Percentiles rank a stretch among this genome's conserved stretches.
Conservation (phyloP, 2,113 vertebrate species). For the Mormoops blainvillei region DNA sequence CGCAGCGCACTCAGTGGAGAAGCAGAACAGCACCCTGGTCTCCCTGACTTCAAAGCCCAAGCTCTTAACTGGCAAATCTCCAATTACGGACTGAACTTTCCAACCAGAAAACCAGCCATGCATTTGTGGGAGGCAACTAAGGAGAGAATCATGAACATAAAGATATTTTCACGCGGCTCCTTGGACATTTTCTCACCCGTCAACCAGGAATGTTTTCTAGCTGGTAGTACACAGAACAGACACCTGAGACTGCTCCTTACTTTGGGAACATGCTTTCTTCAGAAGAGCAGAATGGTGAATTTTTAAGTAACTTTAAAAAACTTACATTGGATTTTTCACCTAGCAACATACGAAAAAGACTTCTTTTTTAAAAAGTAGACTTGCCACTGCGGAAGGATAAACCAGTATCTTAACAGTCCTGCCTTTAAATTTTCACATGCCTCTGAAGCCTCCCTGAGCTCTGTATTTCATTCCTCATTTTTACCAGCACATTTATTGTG, state of each 20-base stretch:
- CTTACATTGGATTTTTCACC: neutral
- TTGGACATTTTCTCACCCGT: neutral
- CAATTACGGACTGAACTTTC: neutral
- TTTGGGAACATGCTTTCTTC: neutral
- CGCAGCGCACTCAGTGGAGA: neutral
- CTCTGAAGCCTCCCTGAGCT: neutral
- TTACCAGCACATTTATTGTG: neutral
- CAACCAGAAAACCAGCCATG: neutral
- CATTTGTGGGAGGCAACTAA: neutral
- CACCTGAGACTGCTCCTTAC: neutral
- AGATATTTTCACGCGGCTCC: neutral
- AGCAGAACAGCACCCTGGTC: neutral
- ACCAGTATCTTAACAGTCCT: neutral
- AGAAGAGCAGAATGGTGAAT: constrained; percentile 28
- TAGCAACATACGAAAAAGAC: neutral
- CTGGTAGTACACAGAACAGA: neutral
- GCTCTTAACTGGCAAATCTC: neutral
- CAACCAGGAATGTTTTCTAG: neutral
- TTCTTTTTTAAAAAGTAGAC: neutral
- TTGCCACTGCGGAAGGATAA: neutral
- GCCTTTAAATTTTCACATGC: neutral
- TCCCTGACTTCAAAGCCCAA: neutral
- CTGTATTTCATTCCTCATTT: neutral
- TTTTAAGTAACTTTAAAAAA: neutral
- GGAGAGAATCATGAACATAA: neutral